These are phyloP conservation scores for Chrysopilus asiliformis DNA, from an alignment of 2,888 invertebrate genomes.

Conservation along the genomic window DNA sequence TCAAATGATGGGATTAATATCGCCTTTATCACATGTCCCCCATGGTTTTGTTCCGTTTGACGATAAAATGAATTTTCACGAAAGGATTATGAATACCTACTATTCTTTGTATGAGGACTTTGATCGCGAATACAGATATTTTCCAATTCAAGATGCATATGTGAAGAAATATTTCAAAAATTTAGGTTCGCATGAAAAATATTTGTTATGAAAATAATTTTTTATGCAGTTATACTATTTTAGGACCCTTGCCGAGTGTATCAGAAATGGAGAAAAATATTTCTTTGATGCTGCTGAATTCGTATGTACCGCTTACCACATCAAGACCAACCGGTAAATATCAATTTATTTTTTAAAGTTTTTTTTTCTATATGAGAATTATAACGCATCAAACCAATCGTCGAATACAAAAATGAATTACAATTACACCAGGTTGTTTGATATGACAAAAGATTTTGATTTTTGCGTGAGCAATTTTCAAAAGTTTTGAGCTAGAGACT, in stretches of 20 bases:
- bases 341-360: too few relatives aligned
- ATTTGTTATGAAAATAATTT: not conserved
- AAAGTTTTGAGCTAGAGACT: too few relatives aligned
- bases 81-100: slow-evolving; percentile 40
- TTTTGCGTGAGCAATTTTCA: too few relatives aligned
- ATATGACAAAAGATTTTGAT: too few relatives aligned
- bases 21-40: slow-evolving; percentile 39
- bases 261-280: slow-evolving; percentile 35
- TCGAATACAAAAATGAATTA: too few relatives aligned
- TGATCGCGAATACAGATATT: slow-evolving; percentile 24
- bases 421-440: too few relatives aligned
- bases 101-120: slow-evolving; percentile 27
- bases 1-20: slow-evolving; percentile 37
- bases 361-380: too few relatives aligned
- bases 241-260: slow-evolving; percentile 31
- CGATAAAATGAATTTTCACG: slow-evolving; percentile 40
- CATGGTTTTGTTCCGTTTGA: slow-evolving; percentile 35
- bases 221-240: slow-evolving; percentile 4
- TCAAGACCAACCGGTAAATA: too few relatives aligned
- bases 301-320: slow-evolving; percentile 37
- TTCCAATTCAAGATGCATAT: slow-evolving; percentile 31
- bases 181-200: slow-evolving; percentile 12
- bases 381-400: too few relatives aligned
- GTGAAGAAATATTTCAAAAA: slow-evolving; percentile 26
- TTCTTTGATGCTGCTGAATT: slow-evolving; percentile 38